A percentile compares a stretch with the other conserved stretches of the same genome.
Evolutionary conservation across 2,113 vertebrate species (phyloP).

Genomic region (Pionites leucogaster): DNA sequence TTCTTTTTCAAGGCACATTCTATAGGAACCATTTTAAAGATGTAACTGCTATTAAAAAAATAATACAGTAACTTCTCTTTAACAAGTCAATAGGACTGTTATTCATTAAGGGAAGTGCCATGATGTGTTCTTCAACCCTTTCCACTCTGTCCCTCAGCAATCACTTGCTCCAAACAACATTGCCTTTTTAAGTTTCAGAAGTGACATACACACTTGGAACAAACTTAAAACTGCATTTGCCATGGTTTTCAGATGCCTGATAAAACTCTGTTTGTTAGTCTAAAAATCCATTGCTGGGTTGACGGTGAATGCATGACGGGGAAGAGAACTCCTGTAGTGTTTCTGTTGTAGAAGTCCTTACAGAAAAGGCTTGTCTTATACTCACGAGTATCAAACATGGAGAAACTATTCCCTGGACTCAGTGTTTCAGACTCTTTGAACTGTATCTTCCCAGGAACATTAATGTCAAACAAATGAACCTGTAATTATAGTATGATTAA

Average conservation of each 20-base stretch:
- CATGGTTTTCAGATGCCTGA: background rate
- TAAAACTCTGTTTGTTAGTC: background rate
- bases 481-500: conserved; percentile 58
- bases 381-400: conserved; percentile 92
- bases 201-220: background rate
- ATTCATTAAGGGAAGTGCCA: background rate
- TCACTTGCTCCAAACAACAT: background rate
- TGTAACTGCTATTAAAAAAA: background rate
- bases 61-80: background rate
- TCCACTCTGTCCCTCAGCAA: background rate
- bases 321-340: background rate
- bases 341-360: background rate
- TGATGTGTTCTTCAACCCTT: background rate
- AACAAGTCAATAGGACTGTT: background rate
- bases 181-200: background rate
- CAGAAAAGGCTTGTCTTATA: conserved; percentile 27
- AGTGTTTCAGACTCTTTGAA: conserved; percentile 96
- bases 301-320: background rate
- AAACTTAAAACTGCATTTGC: background rate
- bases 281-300: background rate
- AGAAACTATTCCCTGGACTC: conserved; percentile 87
- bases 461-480: conserved; percentile 97
- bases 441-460: conserved; percentile 92
- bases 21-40: background rate
- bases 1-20: background rate